phyloP scores from a whole-genome alignment of 2,113 vertebrate genomes.

The Burhinus bistriatus region DNA sequence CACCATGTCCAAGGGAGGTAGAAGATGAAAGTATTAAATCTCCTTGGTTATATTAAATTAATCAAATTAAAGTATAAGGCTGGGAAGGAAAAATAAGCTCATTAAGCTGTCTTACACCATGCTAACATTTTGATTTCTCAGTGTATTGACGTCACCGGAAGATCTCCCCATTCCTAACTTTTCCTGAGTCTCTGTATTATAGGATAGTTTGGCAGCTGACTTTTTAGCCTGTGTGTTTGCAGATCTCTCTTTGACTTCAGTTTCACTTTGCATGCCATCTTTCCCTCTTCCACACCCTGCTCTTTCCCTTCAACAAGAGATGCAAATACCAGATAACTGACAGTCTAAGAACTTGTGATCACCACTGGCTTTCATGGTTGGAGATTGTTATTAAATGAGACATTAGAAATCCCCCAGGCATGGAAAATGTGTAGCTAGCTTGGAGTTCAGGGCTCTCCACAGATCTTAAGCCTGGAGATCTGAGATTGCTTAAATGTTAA shows the following conservation, averaged over 20 bases:
- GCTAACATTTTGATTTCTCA: neutral
- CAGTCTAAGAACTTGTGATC: neutral
- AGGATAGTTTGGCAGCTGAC: neutral
- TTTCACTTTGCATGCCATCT: neutral
- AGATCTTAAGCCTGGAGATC: neutral
- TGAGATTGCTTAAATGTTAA: neutral
- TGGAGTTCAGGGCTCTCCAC: neutral
- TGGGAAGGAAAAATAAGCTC: neutral
- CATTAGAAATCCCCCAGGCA: neutral
- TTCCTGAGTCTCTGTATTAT: neutral
- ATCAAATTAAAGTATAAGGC: neutral
- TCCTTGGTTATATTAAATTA: neutral
- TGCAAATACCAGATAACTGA: slow-evolving; percentile 9
- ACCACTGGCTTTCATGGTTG: neutral
- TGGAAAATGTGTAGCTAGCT: neutral
- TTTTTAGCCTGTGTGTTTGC: neutral
- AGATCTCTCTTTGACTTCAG: neutral
- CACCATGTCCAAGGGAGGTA: neutral
- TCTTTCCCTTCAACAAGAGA: neutral
- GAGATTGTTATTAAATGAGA: neutral
- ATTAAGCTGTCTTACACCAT: neutral
- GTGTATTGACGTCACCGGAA: neutral
- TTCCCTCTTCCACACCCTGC: neutral
- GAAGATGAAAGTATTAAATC: neutral
- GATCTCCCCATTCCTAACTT: neutral